Base-by-base conservation (phyloP, 2,888 invertebrate species). In the Ormia ochracea region DNA sequence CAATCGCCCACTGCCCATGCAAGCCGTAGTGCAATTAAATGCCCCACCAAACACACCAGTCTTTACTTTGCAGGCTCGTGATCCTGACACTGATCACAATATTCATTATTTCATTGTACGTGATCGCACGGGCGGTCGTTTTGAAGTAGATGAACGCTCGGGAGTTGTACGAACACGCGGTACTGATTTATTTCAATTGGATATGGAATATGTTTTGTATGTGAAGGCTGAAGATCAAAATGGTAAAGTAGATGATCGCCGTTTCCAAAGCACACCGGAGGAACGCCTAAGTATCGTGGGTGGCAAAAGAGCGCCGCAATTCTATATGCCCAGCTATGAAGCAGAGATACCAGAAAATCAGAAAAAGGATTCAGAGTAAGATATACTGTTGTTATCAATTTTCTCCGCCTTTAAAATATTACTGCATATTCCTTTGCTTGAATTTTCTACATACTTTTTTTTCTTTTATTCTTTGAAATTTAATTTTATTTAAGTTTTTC, bases 221-320 rank as follows among this genome's bases (percentile, higher is more conserved):
- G 98, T 98, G 72, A 97, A 97, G 90, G 98, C 98, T 1, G 97
- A 97, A 90, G 98, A 98, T 91, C 97, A 93, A 91, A 97, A 96
- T 88, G 97, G 97, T 14, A 93, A 96, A 82, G 94, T 96, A n/a
- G 96, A 96, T 85, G 97, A 97, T 88, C 92, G 95, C 65, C 92
- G 95, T 66, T 97, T 94, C 90, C 97, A 97, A 90, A 95, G 96
- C 9, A 97, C 97, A 9, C 95, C 95, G 12, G 97, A 98, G 89
- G 97, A 97, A 87, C 92, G 97, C 9, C 90, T 98, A 68, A 96
- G 96, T 82, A 98, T 98, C 87, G 96, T 98, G 21, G 98, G 98
- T n/a, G 99, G 98, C 74, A 97, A 98, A 88, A 92, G 98, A 36
- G 96, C 98, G 0, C 99, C 99, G 0, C 99, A 99, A 90, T 99